phyloP scores from a whole-genome alignment of 1,140 invertebrate genomes.

The Procambarus virginalis region DNA sequence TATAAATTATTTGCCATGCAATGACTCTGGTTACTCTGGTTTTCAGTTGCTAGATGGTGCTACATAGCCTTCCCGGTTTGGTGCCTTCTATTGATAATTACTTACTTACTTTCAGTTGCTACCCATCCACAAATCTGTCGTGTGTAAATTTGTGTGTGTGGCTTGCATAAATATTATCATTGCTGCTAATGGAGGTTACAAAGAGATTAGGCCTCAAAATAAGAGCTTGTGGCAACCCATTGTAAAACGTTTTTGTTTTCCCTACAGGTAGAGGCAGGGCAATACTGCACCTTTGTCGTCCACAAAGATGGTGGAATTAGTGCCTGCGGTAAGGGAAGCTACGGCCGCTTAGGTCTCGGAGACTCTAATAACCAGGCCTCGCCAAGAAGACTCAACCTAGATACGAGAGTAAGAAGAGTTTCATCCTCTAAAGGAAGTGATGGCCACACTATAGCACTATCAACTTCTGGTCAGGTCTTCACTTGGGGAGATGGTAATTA shows the following conservation, averaged over 20 bases:
- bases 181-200: too few species aligned
- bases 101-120: too few species aligned
- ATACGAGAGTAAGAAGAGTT: conserved; percentile 75
- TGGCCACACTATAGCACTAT: conserved; percentile 79
- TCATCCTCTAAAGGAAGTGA: conserved; percentile 80
- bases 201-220: too few species aligned
- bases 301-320: conserved; percentile 78
- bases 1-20: too few species aligned
- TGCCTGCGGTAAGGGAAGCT: conserved; percentile 80
- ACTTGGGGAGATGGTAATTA: conserved; percentile 81
- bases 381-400: conserved; percentile 76
- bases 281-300: conserved; percentile 82
- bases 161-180: too few species aligned
- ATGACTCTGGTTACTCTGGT: too few species aligned
- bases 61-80: too few species aligned
- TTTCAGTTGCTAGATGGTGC: too few species aligned
- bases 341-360: conserved; percentile 78
- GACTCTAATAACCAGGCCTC: conserved; percentile 78
- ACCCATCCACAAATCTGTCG: too few species aligned
- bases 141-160: too few species aligned
- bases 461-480: conserved; percentile 78
- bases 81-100: too few species aligned
- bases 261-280: conserved; percentile 80
- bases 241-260: not conserved
- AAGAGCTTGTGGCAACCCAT: too few species aligned